Percentiles rank a stretch among this genome's conserved stretches.
These are phyloP conservation scores for Mastacembelus armatus DNA, from an alignment of 2,797 vertebrate species.

Conservation along the genomic window DNA sequence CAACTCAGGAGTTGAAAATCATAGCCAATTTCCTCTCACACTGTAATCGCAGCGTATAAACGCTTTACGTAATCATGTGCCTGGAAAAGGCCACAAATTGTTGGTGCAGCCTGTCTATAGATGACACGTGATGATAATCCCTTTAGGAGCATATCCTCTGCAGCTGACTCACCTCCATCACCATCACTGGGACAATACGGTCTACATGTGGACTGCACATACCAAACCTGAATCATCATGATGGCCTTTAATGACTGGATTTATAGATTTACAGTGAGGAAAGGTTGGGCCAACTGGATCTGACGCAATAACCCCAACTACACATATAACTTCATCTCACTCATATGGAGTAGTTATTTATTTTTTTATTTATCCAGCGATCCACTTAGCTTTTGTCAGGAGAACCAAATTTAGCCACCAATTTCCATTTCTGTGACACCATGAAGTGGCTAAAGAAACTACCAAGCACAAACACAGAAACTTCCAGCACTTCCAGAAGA, in stretches of 20 bases:
- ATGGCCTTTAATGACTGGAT: conserved; percentile 16
- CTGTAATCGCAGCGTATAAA: conserved; percentile 54
- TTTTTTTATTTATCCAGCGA: too few relatives aligned
- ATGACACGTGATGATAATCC: conserved; percentile 44
- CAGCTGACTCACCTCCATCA: conserved; percentile 30
- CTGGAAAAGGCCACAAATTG: conserved; percentile 44
- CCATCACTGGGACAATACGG: conserved; percentile 19
- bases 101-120: conserved; percentile 26
- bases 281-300: conserved; percentile 1
- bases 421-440: background rate
- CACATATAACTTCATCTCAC: too few relatives aligned
- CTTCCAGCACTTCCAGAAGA: conserved; percentile 1
- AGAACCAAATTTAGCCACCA: background rate
- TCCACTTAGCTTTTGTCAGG: background rate
- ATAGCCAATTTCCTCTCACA: conserved; percentile 45
- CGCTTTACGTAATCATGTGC: conserved; percentile 44
- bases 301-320: background rate
- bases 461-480: background rate
- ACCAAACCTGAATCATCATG: conserved; percentile 3
- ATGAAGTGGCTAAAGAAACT: background rate
- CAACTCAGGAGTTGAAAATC: conserved; percentile 51
- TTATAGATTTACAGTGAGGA: conserved; percentile 22
- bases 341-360: background rate
- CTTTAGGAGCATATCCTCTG: conserved; percentile 29
- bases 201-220: conserved; percentile 6